A percentile compares a stretch with the other conserved stretches of the same genome.
phyloP scores from a whole-genome alignment of 1,140 invertebrate genomes.

The Aphidius ervi region DNA sequence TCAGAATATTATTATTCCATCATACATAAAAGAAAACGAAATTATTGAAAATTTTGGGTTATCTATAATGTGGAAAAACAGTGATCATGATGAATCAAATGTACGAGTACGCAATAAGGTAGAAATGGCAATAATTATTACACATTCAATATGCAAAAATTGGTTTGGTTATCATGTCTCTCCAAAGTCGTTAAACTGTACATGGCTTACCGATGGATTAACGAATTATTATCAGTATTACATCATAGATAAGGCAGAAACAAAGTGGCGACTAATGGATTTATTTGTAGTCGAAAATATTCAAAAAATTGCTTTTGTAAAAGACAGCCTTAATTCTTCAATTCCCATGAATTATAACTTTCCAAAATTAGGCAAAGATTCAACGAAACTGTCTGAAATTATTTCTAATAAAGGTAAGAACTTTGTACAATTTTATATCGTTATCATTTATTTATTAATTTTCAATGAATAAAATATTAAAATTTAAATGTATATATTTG shows the following conservation, averaged over 20 bases:
- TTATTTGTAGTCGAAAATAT: constrained; percentile 69
- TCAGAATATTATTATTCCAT: too few relatives aligned
- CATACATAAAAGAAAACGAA: too few relatives aligned
- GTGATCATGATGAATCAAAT: too few relatives aligned
- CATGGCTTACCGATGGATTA: constrained; percentile 14
- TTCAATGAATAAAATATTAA: constrained; percentile 65
- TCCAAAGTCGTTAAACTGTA: background rate
- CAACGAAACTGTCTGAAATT: constrained; percentile 64
- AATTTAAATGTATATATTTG: background rate
- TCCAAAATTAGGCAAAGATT: constrained; percentile 65
- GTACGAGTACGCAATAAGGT: too few relatives aligned
- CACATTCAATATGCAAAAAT: background rate
- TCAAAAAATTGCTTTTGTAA: constrained; percentile 60
- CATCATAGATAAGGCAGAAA: constrained; percentile 31
- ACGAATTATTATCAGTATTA: constrained; percentile 12
- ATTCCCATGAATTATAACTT: constrained; percentile 75
- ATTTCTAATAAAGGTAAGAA: too few relatives aligned
- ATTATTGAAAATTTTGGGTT: too few relatives aligned
- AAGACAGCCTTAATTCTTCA: constrained; percentile 62
- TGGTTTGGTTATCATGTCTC: constrained; percentile 14
- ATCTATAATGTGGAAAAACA: too few relatives aligned
- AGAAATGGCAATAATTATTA: too few relatives aligned
- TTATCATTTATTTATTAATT: constrained; percentile 50
- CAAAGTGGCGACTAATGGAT: constrained; percentile 72
- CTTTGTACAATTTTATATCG: too few relatives aligned